Percentiles rank a stretch among this genome's conserved stretches.
phyloP scores from a whole-genome alignment of 2,888 invertebrate genomes.

The Nipponacmea schrenckii region DNA sequence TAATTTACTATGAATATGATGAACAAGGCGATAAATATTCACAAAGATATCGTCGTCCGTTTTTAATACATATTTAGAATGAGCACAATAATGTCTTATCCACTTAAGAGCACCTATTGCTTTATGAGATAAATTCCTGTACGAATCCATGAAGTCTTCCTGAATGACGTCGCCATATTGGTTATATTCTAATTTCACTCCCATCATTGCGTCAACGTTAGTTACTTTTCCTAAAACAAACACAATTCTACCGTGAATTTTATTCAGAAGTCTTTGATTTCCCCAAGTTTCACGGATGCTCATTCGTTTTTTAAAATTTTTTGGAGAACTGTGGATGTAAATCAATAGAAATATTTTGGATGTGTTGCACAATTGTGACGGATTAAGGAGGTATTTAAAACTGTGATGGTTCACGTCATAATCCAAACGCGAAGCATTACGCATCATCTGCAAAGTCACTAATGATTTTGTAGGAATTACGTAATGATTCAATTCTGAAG shows the following conservation, averaged over 20 bases:
- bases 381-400: conserved; percentile 51
- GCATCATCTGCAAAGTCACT: too few relatives aligned
- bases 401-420: conserved; percentile 48
- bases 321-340: conserved; percentile 66
- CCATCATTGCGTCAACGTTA: conserved; percentile 44
- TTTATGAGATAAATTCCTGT: conserved; percentile 69
- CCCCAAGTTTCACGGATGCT: conserved; percentile 65
- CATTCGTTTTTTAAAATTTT: conserved; percentile 59
- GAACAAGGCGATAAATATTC: conserved; percentile 68
- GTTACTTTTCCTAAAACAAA: conserved; percentile 60
- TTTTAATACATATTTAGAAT: conserved; percentile 66
- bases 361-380: conserved; percentile 38
- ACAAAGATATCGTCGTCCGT: conserved; percentile 70
- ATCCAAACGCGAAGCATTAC: too few relatives aligned
- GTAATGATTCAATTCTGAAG: too few relatives aligned
- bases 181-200: conserved; percentile 55
- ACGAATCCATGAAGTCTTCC: conserved; percentile 67
- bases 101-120: conserved; percentile 68
- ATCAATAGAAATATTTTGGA: conserved; percentile 51
- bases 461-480: too few relatives aligned
- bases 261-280: conserved; percentile 42
- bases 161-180: conserved; percentile 64
- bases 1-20: conserved; percentile 36
- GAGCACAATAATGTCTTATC: conserved; percentile 64
- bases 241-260: conserved; percentile 52